Percentiles rank a stretch among this genome's conserved stretches.
Conservation (phyloP, 2,113 vertebrate genomes). For the Zeus faber region DNA sequence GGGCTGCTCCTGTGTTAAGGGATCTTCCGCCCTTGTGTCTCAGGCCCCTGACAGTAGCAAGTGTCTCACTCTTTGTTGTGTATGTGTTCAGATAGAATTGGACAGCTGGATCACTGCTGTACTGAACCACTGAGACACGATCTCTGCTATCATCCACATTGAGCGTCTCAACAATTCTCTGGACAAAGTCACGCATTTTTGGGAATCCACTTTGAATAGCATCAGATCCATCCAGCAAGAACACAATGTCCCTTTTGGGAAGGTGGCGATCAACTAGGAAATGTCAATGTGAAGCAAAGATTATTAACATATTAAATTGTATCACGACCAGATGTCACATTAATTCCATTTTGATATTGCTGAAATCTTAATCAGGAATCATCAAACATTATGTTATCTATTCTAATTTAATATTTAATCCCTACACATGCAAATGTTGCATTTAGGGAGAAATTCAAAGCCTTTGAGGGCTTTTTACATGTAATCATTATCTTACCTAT, state of each 20-base stretch:
- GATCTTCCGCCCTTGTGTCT: constrained; percentile 51
- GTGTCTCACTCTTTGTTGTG: constrained; percentile 12
- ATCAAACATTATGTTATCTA: too few species aligned
- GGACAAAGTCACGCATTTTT: constrained; percentile 77
- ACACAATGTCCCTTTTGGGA: constrained; percentile 28
- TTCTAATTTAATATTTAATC: too few species aligned
- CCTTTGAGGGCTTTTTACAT: too few species aligned
- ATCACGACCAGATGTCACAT: neutral
- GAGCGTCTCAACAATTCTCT: constrained; percentile 28
- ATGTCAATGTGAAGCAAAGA: neutral
- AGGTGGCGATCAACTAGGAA: constrained; percentile 3
- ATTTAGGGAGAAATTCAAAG: too few species aligned
- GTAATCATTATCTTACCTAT: too few species aligned
- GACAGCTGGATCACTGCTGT: constrained; percentile 24
- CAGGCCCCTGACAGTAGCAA: constrained; percentile 18
- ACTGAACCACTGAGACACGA: constrained; percentile 33
- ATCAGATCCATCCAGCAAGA: constrained; percentile 40
- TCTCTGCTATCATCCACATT: constrained; percentile 29
- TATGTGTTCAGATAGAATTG: constrained; percentile 33
- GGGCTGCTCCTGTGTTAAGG: constrained; percentile 52
- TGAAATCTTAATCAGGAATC: neutral
- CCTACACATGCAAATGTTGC: too few species aligned
- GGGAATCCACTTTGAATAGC: constrained; percentile 50
- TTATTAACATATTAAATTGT: neutral
- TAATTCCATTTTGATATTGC: neutral